Base-by-base conservation (phyloP, 1,140 invertebrate species). In the Ceratosolen solmsi region DNA sequence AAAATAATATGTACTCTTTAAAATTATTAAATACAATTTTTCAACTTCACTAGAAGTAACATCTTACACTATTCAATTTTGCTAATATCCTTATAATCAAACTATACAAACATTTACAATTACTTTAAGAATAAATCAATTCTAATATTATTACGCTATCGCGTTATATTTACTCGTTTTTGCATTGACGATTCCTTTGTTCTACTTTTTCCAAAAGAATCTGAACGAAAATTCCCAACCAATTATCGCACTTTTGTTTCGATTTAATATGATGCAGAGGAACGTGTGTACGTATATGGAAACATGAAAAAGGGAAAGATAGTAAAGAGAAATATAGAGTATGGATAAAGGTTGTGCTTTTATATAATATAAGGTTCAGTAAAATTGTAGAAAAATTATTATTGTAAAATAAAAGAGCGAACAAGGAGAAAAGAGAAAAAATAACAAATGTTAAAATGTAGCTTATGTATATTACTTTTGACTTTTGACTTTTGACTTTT, bases 11-110 rank as follows among this genome's bases (percentile, higher is more conserved):
- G n/a, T n/a, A n/a, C n/a, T n/a, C n/a, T 56, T 41, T 25, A 58
- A 79, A 78, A 77, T 77, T 68, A 41, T n/a, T 22, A 77, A 79
- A 79, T 70, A 70, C 63, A 79, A 79, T 79, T 77, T 77, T 9
- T 20, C 13, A 2, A 8, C 38, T 33, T 49, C 41, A 41, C 75
- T 33, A 25, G 20, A 46, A 22, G 63, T 54, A 51, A 49, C 75
- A 15, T 17, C 5, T 30, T 33, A 36, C 41, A 25, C 41, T 49
- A 41, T 20, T 36, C 20, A 49, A 79, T 49, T 79, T 75, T 81
- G 38, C 65, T 41, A 72, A 82, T 82, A 77, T 27, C 38, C 63
- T 71, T 60, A 56, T 75, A 82, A 77, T 70, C 36, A 70, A 82
- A 58, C 71, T 82, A 56, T 5, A 46, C 5, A 71, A 60, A 58